These are phyloP conservation scores for Lepidurus arcticus DNA, from an alignment of 1,140 invertebrate species.

Conservation along the genomic window DNA sequence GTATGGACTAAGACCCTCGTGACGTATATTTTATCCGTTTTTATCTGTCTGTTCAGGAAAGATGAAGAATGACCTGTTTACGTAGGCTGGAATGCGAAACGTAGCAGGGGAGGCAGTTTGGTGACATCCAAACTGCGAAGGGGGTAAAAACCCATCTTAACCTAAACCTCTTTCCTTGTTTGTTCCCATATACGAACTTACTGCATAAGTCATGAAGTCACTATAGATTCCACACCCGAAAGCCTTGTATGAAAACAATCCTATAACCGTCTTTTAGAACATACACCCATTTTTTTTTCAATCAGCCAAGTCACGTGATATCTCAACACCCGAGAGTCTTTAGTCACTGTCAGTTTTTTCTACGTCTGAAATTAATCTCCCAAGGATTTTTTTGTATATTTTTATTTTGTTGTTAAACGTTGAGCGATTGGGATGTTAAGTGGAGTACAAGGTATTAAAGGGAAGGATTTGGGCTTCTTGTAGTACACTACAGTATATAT, in stretches of 20 bases:
- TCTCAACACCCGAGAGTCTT: neutral
- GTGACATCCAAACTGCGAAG: neutral
- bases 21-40: too few species aligned
- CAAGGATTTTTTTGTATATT: neutral
- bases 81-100: constrained; percentile 13
- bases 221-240: neutral
- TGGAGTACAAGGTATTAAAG: neutral
- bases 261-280: too few species aligned
- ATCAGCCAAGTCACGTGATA: neutral
- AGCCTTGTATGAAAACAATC: neutral
- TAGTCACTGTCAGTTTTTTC: neutral
- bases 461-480: neutral
- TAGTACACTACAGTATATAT: too few species aligned
- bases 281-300: neutral
- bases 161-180: neutral
- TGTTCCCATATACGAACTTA: too few species aligned
- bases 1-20: too few species aligned
- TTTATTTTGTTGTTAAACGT: neutral
- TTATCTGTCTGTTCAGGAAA: too few species aligned
- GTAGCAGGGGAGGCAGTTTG: neutral
- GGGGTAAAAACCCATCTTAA: neutral
- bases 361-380: neutral
- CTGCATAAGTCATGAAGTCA: constrained; percentile 2
- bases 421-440: neutral
- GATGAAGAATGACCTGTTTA: constrained; percentile 20